phyloP scores from a whole-genome alignment of 2,888 invertebrate species.

The Acanthosepion esculentum region DNA sequence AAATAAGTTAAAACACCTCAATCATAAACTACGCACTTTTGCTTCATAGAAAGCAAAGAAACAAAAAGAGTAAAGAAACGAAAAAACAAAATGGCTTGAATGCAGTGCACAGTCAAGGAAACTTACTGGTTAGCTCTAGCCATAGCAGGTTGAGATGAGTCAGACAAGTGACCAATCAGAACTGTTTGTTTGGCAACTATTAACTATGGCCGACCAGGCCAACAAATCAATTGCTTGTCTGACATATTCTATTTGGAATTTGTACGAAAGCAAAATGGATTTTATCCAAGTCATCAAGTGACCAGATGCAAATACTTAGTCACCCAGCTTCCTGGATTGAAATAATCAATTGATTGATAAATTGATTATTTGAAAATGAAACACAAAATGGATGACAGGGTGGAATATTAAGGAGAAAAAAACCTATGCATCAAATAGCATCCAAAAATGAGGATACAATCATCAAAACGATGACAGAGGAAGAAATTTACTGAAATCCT shows the following conservation, averaged over 20 bases:
- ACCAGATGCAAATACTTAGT: not conserved
- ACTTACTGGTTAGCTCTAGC: not conserved
- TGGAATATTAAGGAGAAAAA: not conserved
- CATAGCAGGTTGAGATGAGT: not conserved
- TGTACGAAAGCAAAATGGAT: not conserved
- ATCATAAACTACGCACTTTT: too few relatives aligned
- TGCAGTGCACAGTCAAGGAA: too few relatives aligned
- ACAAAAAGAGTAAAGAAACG: too few relatives aligned
- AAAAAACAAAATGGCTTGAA: too few relatives aligned
- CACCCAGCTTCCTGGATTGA: not conserved
- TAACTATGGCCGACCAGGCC: not conserved
- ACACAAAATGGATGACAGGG: not conserved
- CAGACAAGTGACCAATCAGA: not conserved
- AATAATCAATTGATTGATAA: not conserved
- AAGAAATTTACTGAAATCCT: too few relatives aligned
- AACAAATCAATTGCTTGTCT: not conserved
- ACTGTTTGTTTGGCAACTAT: not conserved
- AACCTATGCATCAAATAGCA: not conserved
- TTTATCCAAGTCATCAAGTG: not conserved
- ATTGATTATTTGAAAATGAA: not conserved
- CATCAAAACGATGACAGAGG: too few relatives aligned
- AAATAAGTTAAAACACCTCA: too few relatives aligned
- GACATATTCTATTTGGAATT: not conserved
- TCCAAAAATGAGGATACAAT: too few relatives aligned
- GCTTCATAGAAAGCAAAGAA: too few relatives aligned